Evolutionary conservation across 2,888 invertebrate species (phyloP).

Genomic region (Cyclophora punctaria): DNA sequence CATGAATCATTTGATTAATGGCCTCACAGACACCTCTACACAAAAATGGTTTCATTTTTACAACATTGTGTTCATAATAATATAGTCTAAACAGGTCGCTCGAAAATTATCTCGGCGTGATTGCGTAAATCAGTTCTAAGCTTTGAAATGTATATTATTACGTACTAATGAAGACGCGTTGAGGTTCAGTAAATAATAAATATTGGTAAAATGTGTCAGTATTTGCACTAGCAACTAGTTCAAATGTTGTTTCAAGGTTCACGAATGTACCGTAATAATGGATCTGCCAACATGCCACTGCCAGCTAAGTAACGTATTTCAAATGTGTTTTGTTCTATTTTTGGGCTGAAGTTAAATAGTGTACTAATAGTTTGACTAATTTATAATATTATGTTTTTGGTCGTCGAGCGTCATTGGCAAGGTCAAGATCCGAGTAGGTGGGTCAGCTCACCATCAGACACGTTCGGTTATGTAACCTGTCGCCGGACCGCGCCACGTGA

Average conservation of each 20-base stretch:
- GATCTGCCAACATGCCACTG: neutral
- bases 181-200: constrained; percentile 6
- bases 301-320: neutral
- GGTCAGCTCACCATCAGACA: constrained; percentile 29
- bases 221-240: constrained; percentile 11
- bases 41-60: too few relatives aligned
- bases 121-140: too few relatives aligned
- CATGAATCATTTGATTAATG: too few relatives aligned
- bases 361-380: neutral
- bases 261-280: constrained; percentile 4
- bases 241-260: constrained; percentile 11
- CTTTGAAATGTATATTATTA: constrained; percentile 1
- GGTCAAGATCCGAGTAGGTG: constrained; percentile 50
- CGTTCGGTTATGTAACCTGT: constrained; percentile 40
- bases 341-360: too few relatives aligned
- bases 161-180: constrained; percentile 5
- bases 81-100: too few relatives aligned
- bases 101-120: too few relatives aligned
- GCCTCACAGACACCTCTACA: too few relatives aligned
- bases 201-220: constrained; percentile 8
- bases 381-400: constrained; percentile 1
- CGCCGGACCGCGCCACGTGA: too few relatives aligned
- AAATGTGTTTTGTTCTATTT: neutral
- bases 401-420: constrained; percentile 29
- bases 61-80: too few relatives aligned